Conservation (phyloP, 2,113 vertebrate species). For the Isichthys henryi region DNA sequence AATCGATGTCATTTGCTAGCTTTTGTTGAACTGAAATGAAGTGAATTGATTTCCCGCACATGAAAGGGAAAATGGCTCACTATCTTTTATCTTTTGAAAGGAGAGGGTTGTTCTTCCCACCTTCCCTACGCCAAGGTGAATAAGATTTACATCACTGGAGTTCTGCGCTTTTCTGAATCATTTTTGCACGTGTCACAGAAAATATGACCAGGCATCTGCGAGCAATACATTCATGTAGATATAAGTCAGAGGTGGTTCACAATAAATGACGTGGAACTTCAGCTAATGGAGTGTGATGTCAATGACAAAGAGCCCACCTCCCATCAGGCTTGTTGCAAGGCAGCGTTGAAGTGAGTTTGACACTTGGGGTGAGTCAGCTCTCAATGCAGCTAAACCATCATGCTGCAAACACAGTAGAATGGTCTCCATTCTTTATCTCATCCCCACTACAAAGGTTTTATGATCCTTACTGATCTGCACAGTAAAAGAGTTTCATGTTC, state of each 20-base stretch:
- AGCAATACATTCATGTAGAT: background rate
- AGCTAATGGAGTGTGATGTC: conserved; percentile 58
- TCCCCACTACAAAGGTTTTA: background rate
- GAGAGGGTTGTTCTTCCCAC: background rate
- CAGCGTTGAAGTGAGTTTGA: conserved; percentile 56
- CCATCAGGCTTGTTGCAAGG: conserved; percentile 60
- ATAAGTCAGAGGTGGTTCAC: conserved; percentile 10
- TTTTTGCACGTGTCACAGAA: background rate
- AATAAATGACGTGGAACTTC: conserved; percentile 54
- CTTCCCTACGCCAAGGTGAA: background rate
- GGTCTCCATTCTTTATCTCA: background rate
- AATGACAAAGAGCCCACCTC: conserved; percentile 62
- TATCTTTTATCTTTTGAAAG: background rate
- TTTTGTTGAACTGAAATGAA: background rate
- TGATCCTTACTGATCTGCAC: background rate
- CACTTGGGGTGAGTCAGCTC: conserved; percentile 37
- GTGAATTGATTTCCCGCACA: conserved; percentile 1
- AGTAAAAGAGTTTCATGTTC: background rate
- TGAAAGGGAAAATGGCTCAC: background rate
- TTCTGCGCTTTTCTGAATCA: background rate
- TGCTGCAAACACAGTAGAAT: background rate
- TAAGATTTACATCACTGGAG: background rate
- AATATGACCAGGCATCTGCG: background rate
- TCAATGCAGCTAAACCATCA: background rate
- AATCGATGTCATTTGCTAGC: background rate